Conservation (phyloP, 2,797 vertebrate species). For the Clarias platycephalus region DNA sequence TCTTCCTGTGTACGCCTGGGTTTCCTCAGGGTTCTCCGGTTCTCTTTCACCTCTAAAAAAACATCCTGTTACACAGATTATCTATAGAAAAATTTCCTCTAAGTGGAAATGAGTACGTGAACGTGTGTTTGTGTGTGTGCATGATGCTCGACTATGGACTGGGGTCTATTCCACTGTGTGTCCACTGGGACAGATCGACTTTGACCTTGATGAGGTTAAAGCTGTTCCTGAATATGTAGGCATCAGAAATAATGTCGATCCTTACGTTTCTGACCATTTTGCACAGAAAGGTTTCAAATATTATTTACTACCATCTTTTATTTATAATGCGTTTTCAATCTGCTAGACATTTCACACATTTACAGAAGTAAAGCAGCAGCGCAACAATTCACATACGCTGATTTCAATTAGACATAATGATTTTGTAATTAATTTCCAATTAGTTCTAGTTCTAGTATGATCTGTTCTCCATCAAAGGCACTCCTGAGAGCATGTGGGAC, state of each 20-base stretch:
- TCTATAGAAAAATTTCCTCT: background rate
- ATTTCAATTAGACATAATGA: conserved; percentile 47
- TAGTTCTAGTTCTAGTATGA: conserved; percentile 50
- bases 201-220: background rate
- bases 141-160: background rate
- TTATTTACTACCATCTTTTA: background rate
- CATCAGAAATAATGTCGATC: background rate
- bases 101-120: background rate
- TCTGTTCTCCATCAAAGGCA: conserved; percentile 39
- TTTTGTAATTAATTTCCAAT: conserved; percentile 22
- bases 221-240: background rate
- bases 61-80: background rate
- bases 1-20: background rate
- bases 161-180: background rate
- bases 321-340: background rate
- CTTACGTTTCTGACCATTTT: background rate
- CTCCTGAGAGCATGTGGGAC: conserved; percentile 9
- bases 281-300: background rate
- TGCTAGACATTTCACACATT: background rate
- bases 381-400: conserved; percentile 15
- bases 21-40: background rate
- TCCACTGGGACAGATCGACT: background rate
- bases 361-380: conserved; percentile 18
- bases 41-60: background rate
- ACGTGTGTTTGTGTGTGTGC: background rate